Base-by-base conservation (phyloP, 2,797 vertebrate species). In the Gastrophryne carolinensis region DNA sequence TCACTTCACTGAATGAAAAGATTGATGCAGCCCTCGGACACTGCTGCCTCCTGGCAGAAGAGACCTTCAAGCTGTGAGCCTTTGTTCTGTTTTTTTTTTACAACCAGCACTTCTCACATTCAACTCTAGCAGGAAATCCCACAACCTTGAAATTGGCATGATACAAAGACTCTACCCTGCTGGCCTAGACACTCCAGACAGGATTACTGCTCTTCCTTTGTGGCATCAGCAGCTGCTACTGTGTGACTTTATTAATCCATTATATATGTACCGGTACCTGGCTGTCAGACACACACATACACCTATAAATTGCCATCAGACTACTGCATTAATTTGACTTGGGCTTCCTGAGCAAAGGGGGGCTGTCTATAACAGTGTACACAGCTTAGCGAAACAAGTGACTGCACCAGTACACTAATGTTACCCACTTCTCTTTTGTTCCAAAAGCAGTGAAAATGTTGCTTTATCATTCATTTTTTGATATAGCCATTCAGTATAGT, bases 301-400 rank as follows among this genome's bases (percentile, higher is more conserved):
- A 24, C 12, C 19, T 32, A 24, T 34, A 34, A n/a, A 47, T 50
- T 72, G 13, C 27, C 9, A 13, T 34, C n/a, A n/a, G n/a, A n/a
- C n/a, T n/a, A n/a, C n/a, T n/a, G n/a, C n/a, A 50, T 61, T 60
- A 35, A 50, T 60, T 32, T 72, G 39, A 19, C 32, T 72, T 17
- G 1, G 52, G 13, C 52, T 37, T 23, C 70, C 53, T 9, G 24
- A 19, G 21, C 21, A 39, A 23, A 52, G 19, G 8, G 49, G 19
- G 21, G 15, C 23, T 7, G 23, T 15, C 44, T 57, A 60, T 61
- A 62, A 72, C 58, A 11, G 15, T 7, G 15, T 24, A 13, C 19
- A 3, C 4, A 57, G 12, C 21, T 26, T 41, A 62, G n/a, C n/a
- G n/a, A n/a, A n/a, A n/a, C n/a, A n/a, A n/a, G n/a, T n/a, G n/a